phyloP scores from a whole-genome alignment of 1,140 invertebrate genomes.

The Drosophila oshimai region DNA sequence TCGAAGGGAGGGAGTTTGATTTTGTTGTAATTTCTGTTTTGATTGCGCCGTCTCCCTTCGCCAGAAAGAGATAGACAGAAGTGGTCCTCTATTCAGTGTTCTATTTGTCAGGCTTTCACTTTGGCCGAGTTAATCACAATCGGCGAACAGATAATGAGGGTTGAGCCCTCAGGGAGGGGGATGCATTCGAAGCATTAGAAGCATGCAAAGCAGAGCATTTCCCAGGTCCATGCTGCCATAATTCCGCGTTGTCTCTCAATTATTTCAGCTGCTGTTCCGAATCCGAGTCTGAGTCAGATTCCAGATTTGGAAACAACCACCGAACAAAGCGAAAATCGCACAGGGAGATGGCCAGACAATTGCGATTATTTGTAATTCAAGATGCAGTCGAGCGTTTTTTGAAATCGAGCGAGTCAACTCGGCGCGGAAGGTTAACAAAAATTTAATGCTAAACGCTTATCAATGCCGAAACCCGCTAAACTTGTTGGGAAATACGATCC shows the following conservation, averaged over 20 bases:
- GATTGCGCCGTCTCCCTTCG: slow-evolving; percentile 9
- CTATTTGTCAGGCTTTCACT: slow-evolving; percentile 69
- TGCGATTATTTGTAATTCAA: slow-evolving; percentile 82
- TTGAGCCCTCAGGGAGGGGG: slow-evolving; percentile 23
- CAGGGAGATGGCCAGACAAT: slow-evolving; percentile 52
- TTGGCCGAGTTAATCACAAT: slow-evolving; percentile 73
- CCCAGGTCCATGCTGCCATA: slow-evolving; percentile 41
- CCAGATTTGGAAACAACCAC: slow-evolving; percentile 20
- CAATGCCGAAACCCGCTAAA: slow-evolving; percentile 77
- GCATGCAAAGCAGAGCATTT: slow-evolving; percentile 57
- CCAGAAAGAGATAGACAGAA: neutral
- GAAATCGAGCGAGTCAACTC: slow-evolving; percentile 69
- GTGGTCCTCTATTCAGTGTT: slow-evolving; percentile 22
- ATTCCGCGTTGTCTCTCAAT: slow-evolving; percentile 78
- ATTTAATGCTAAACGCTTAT: slow-evolving; percentile 68
- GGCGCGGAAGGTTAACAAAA: slow-evolving; percentile 74
- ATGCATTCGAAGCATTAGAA: slow-evolving; percentile 66
- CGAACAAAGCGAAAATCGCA: slow-evolving; percentile 11
- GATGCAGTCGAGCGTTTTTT: slow-evolving; percentile 77
- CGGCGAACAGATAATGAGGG: slow-evolving; percentile 68
- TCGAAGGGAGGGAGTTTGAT: slow-evolving; percentile 18
- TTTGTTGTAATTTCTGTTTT: slow-evolving; percentile 48
- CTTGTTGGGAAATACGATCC: slow-evolving; percentile 78
- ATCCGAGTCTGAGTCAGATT: slow-evolving; percentile 9
- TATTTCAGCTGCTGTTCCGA: slow-evolving; percentile 75